These are phyloP conservation scores for Protophormia terraenovae DNA, from an alignment of 2,888 invertebrate species.

Conservation along the genomic window DNA sequence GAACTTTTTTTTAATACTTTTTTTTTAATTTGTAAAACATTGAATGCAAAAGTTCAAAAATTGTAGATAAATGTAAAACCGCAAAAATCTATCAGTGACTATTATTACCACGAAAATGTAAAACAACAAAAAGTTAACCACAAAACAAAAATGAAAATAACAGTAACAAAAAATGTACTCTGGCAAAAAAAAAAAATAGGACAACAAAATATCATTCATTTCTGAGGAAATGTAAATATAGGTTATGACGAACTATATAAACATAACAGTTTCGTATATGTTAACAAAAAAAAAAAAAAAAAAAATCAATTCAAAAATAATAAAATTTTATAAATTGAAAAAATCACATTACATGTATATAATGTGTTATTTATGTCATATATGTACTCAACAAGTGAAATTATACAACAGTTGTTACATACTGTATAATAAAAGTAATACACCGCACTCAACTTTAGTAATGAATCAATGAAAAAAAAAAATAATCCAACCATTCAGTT, in stretches of 20 bases:
- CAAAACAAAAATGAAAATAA: not conserved
- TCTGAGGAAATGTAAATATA: not conserved
- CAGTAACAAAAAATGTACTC: not conserved
- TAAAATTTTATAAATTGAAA: too few species aligned
- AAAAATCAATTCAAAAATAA: too few species aligned
- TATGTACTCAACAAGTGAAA: too few species aligned
- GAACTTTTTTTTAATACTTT: too few species aligned
- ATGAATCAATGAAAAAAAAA: too few species aligned
- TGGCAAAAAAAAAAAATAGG: not conserved
- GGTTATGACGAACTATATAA: not conserved
- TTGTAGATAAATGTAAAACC: constrained; percentile 21
- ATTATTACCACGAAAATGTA: constrained; percentile 8
- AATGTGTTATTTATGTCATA: too few species aligned
- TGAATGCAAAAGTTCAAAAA: not conserved
- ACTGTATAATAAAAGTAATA: too few species aligned
- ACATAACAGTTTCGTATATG: too few species aligned
- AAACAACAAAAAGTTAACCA: not conserved
- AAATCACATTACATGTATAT: too few species aligned
- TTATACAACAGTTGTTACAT: too few species aligned
- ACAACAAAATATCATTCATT: not conserved
- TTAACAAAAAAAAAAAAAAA: too few species aligned
- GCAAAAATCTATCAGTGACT: constrained; percentile 46
- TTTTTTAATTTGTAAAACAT: not conserved
- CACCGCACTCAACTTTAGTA: too few species aligned
- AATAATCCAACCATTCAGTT: not conserved